These are phyloP conservation scores for Drosophila pruinosa DNA, from an alignment of 1,140 invertebrate genomes.

Conservation along the genomic window DNA sequence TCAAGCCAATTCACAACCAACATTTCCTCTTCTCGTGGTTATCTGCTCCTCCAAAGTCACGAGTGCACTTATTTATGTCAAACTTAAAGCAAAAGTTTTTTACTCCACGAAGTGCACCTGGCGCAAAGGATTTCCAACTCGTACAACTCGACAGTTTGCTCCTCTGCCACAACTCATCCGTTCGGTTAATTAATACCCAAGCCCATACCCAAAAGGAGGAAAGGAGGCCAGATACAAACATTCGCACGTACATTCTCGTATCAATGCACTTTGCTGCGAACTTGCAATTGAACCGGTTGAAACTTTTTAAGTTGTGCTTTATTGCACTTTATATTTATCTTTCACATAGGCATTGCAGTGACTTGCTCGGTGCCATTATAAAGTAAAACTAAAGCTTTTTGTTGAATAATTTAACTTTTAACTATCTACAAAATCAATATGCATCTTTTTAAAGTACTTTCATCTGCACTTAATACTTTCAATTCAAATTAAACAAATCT, in stretches of 20 bases:
- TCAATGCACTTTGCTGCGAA: constrained; percentile 6
- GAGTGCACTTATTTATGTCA: constrained; percentile 48
- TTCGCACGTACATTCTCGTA: background rate
- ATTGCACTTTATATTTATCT: constrained; percentile 7
- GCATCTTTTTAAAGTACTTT: too few species aligned
- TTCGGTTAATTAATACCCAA: constrained; percentile 70
- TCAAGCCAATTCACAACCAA: background rate
- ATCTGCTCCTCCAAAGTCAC: constrained; percentile 16
- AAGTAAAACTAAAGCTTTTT: background rate
- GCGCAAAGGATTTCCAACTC: constrained; percentile 28
- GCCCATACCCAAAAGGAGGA: constrained; percentile 3
- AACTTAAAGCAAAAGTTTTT: constrained; percentile 58
- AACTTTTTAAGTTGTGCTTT: constrained; percentile 51
- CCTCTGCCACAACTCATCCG: constrained; percentile 4
- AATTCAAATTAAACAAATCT: too few species aligned
- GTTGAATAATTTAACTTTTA: background rate
- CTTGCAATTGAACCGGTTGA: constrained; percentile 50
- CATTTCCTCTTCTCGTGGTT: constrained; percentile 28
- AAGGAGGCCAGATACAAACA: background rate
- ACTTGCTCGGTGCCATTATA: background rate
- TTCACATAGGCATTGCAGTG: background rate
- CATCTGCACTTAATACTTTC: background rate
- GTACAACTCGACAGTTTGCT: constrained; percentile 34
- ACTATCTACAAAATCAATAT: too few species aligned
- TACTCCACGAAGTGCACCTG: constrained; percentile 39